Conservation (phyloP, 2,797 vertebrate species). For the Sebastes diploproa region DNA sequence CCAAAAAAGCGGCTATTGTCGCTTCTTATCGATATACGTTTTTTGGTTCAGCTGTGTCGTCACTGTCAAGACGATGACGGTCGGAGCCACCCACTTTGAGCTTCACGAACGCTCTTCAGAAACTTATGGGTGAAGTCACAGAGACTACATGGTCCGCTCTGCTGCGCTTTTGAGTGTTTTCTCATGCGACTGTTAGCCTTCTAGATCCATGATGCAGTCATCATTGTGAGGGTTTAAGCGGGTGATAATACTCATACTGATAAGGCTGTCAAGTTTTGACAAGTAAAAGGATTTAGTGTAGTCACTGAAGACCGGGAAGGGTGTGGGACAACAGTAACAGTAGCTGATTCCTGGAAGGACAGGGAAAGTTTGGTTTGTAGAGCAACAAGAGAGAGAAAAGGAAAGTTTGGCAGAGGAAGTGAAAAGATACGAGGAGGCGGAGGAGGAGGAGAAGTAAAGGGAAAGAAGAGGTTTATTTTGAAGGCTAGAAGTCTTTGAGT, state of each 20-base stretch:
- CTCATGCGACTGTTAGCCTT: constrained; percentile 7
- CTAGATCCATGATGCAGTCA: neutral
- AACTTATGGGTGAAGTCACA: no score
- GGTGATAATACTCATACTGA: constrained; percentile 36
- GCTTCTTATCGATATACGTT: no score
- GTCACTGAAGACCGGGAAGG: constrained; percentile 7
- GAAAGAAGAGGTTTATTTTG: constrained; percentile 19
- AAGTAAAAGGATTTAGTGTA: constrained; percentile 26
- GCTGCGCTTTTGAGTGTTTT: no score
- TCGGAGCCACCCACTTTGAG: no score
- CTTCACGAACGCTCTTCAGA: no score
- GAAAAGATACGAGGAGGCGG: neutral
- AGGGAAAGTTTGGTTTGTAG: constrained; percentile 16
- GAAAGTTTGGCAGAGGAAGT: constrained; percentile 31
- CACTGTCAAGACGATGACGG: no score
- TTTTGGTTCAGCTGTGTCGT: no score
- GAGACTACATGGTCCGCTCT: no score
- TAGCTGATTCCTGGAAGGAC: constrained; percentile 17
- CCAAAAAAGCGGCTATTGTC: no score
- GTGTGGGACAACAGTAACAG: constrained; percentile 10
- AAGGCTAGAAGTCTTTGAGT: constrained; percentile 14
- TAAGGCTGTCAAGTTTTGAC: constrained; percentile 57
- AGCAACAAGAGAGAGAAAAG: constrained; percentile 10
- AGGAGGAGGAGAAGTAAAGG: neutral
- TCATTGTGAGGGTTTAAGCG: constrained; percentile 7